Base-by-base conservation (phyloP, 1,140 invertebrate species). In the Drosophila miranda region DNA sequence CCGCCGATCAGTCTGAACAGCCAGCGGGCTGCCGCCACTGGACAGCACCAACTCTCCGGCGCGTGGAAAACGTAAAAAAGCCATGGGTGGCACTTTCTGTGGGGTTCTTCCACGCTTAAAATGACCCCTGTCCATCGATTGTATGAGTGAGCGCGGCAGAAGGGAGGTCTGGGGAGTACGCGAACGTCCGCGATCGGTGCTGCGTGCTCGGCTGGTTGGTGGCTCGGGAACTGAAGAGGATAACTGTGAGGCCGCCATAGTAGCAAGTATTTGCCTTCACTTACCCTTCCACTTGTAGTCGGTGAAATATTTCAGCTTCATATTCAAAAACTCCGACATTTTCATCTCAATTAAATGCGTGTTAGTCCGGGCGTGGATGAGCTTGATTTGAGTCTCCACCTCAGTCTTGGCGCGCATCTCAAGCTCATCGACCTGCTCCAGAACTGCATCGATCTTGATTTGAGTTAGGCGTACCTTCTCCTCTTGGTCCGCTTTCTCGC, bases 21-120 rank as follows among this genome's bases (percentile, higher is more conserved):
- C 23, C 23, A 26, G 23, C 0, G 93, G 94, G 71, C 93, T 94
- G 19, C 94, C 94, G 43, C 91, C 90, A 87, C 92, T 92, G 9
- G 93, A 94, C 19, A 94, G 88, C 0, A 92, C 93, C 62, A 92
- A 90, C 84, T 94, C 23, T 5, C 93, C 93, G 50, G 92, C 81
- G 38, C 92, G 90, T 4, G 93, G 93, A 53, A 91, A 92, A 52
- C 94, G 90, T n/a, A 94, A 51, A 14, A 94, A 77, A 41, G 92
- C 90, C 34, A 74, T 14, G n/a, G 93, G 64, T 0, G 93, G 91
- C 21, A 30, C 6, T 6, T 67, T 1, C 59, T 56, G 21, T 54
- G 52, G 3, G 0, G 23, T 26, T 5, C 0, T 4, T 26, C 23
- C 23, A 5, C 23, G 23, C 5, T 5, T 5, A 0, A 5, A 3